Evolutionary conservation across 2,113 vertebrate species (phyloP), one percentile per base, ranked within the genome.

Genomic region (Hippocampus guttulatus): DNA sequence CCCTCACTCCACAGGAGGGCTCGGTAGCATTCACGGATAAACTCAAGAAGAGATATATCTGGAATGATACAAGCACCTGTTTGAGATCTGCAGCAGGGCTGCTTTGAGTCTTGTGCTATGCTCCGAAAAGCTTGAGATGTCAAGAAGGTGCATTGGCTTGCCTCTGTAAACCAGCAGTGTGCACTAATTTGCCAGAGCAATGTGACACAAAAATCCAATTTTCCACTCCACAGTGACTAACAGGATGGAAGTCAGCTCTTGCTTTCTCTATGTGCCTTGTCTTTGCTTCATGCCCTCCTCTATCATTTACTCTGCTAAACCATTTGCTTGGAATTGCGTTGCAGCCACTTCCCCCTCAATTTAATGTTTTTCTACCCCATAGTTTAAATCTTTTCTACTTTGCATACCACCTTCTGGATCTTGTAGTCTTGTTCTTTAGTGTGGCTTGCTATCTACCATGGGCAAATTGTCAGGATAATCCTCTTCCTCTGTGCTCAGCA

Each of bases 121-220:
- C 67, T 85, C 72, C 73, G 62, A 76, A 72, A 80, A 76, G 72
- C 75, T 82, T 67, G 52, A 74, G 71, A 52, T 78, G 82, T 78
- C 75, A 84, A 74, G 66, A 78, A 80, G 79, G 81, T 69, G 77
- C 75, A 76, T 70, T 52, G 58, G 69, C 79, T 79, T 47, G 75
- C 77, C 73, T 73, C 77, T 68, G 68, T 82, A 71, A 82, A 65
- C 82, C 75, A 69, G 68, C 73, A 62, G 66, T 54, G 74, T 76
- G 78, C 75, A 70, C 69, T 82, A 83, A 86, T 85, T 77, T 81
- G 52, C 77, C 61, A 9, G 66, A 77, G 79, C 84, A 78, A 78
- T 77, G 78, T 80, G 80, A 89, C 80, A 81, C 69, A 71, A 82
- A 55, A 89, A 83, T 88, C 86, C 80, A 66, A 89, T 89, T 87